Conservation (phyloP, 2,888 invertebrate species). For the Papilio protenor region DNA sequence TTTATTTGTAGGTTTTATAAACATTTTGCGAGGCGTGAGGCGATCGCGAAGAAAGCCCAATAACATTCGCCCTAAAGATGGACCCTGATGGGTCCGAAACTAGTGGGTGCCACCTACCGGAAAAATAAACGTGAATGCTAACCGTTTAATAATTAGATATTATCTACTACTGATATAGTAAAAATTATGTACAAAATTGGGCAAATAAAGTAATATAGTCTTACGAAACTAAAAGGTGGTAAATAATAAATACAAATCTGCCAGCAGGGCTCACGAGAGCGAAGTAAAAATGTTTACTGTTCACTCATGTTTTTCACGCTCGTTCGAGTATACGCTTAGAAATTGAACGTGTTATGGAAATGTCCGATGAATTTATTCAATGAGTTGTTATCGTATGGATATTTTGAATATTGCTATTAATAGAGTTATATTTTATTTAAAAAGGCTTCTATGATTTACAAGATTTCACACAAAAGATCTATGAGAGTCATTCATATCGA, state of each 20-base stretch:
- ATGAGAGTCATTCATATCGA: constrained; percentile 12
- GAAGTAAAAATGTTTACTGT: constrained; percentile 27
- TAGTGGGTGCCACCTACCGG: too few species aligned
- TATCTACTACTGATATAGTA: not conserved
- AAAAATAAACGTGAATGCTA: not conserved
- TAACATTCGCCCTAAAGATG: too few species aligned
- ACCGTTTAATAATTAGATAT: not conserved
- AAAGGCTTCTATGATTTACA: not conserved
- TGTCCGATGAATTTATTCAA: constrained; percentile 10
- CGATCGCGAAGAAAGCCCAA: too few species aligned
- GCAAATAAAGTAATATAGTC: not conserved
- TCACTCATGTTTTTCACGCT: constrained; percentile 27
- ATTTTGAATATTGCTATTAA: constrained; percentile 18
- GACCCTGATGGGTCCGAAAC: too few species aligned
- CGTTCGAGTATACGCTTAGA: constrained; percentile 12
- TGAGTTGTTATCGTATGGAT: not conserved
- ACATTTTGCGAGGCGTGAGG: too few species aligned
- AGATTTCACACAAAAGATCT: constrained; percentile 1
- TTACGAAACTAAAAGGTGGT: not conserved
- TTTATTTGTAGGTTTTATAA: too few species aligned
- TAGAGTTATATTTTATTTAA: not conserved
- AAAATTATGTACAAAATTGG: not conserved
- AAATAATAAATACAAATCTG: constrained; percentile 20
- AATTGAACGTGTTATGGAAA: constrained; percentile 18
- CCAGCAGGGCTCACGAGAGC: not conserved